phyloP scores from a whole-genome alignment of 2,888 invertebrate genomes.

The Torymus texanus region DNA sequence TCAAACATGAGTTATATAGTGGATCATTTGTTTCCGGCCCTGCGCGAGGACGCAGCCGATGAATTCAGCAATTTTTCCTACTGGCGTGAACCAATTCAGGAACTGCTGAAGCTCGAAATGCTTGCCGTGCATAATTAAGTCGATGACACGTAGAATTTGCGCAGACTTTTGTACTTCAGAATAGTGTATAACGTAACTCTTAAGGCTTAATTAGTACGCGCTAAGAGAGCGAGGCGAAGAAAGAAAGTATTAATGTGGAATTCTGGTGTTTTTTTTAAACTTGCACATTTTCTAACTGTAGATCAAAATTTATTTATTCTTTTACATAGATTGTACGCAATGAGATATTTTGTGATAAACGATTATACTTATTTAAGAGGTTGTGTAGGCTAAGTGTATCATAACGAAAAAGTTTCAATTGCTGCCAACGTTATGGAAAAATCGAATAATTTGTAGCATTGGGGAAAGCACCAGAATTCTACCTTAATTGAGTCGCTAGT shows the following conservation, averaged over 20 bases:
- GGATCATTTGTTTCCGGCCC: conserved; percentile 96
- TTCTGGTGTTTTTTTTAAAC: not conserved
- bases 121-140: conserved; percentile 54
- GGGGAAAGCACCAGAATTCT: not conserved
- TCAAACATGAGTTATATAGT: conserved; percentile 95
- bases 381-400: too few relatives aligned
- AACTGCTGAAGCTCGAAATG: conserved; percentile 72
- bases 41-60: conserved; percentile 79
- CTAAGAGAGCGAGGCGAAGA: not conserved
- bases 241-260: not conserved
- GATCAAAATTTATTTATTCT: too few relatives aligned
- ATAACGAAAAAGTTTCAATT: too few relatives aligned
- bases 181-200: conserved; percentile 36
- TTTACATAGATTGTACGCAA: too few relatives aligned
- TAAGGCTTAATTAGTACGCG: conserved; percentile 35
- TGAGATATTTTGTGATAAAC: too few relatives aligned
- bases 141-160: conserved; percentile 5
- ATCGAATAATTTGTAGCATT: not conserved
- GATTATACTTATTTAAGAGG: too few relatives aligned
- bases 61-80: conserved; percentile 92
- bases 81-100: conserved; percentile 92
- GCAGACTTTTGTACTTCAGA: conserved; percentile 52
- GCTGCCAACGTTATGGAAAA: too few relatives aligned
- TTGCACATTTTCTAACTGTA: too few relatives aligned
- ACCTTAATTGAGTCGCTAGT: not conserved